phyloP scores from a whole-genome alignment of 2,113 vertebrate species.

The Coracopsis vasa region DNA sequence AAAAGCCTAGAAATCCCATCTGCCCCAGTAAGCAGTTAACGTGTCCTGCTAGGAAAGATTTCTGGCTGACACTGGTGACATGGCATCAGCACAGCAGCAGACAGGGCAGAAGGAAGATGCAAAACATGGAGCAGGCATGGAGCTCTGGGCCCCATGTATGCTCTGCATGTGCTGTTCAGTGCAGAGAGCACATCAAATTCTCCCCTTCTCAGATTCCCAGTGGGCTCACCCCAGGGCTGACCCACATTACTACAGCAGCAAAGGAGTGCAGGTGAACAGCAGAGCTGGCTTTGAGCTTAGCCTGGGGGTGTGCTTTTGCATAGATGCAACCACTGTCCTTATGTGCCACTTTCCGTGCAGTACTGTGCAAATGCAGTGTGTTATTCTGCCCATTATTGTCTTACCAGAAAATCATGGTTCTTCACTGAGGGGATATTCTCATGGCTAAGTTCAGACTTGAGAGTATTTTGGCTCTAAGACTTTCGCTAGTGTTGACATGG shows the following conservation, averaged over 20 bases:
- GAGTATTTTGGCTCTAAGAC: conserved; percentile 9
- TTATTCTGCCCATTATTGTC: neutral
- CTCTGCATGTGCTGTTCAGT: neutral
- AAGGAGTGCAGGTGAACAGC: neutral
- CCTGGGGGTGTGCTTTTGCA: neutral
- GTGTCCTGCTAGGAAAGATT: neutral
- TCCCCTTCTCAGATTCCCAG: neutral
- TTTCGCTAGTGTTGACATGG: neutral
- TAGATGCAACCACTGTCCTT: conserved; percentile 16
- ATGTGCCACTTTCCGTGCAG: neutral
- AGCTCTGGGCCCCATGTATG: accelerated
- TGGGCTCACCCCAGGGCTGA: neutral
- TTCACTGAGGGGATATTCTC: conserved; percentile 1
- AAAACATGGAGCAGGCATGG: neutral
- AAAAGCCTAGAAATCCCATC: neutral
- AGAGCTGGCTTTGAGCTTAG: conserved; percentile 34
- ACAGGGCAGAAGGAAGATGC: neutral
- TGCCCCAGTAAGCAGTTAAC: neutral
- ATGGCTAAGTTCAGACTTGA: neutral
- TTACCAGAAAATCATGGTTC: neutral
- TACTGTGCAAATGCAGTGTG: neutral
- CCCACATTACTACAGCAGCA: neutral
- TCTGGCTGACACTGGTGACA: accelerated
- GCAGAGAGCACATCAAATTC: neutral
- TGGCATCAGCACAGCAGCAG: neutral